Base-by-base conservation (phyloP, 2,888 invertebrate species). In the Hyposoter dolosus region DNA sequence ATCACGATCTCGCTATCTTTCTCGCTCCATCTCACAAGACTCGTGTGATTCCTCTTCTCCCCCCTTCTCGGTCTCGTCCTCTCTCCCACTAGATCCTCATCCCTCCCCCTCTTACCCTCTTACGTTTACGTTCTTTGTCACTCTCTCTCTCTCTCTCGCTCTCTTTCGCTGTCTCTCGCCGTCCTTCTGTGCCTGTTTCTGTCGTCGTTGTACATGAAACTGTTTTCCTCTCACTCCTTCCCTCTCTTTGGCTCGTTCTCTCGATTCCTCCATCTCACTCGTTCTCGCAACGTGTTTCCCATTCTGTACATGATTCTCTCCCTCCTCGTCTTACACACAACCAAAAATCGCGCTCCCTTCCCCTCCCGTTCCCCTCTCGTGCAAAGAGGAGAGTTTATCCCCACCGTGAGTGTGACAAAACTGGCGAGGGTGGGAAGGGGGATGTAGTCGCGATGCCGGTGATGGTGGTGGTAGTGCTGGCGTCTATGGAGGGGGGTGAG, bases 381-480 rank as follows among this genome's bases (percentile, higher is more conserved):
- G 3, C 75, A 19, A 75, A 47, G n/a, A 79, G 79, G 79, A 71
- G 87, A 81, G 85, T 90, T 90, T 69, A 90, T 91, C 93, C 93
- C 93, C 93, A 92, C 91, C 90, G n/a, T 10, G 66, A 50, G 68
- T 88, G 92, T 91, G 92, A 91, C 91, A 91, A 92, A 92, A 92
- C 90, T 91, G 88, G 89, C 90, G 87, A 79, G 72, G 68, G 77
- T 71, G 76, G 60, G 90, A 89, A 89, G 88, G 89, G 88, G 88
- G 89, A 53, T 47, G 72, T 53, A 90, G 90, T 86, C 88, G 80
- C 87, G 84, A 83, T 83, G 89, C 87, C 87, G 88, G 88, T 87
- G 82, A 43, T 47, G 35, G 71, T 69, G 43, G 45, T 19, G 79
- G 50, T 45, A 19, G 50, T 32, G 68, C 63, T 60, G 10, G 75